Conservation (phyloP, 2,888 invertebrate species). For the Baccha elongata region DNA sequence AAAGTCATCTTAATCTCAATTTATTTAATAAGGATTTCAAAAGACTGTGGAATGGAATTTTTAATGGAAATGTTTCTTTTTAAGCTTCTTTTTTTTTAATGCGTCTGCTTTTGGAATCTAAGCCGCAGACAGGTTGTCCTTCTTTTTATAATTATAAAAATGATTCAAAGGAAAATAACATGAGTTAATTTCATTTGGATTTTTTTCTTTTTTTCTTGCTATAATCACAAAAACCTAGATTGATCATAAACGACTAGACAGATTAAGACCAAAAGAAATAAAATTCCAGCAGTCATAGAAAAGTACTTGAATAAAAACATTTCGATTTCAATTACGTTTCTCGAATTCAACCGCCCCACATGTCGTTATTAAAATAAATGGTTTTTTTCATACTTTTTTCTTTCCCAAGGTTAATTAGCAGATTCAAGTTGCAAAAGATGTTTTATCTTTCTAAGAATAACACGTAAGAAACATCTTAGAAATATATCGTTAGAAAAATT, state of each 20-base stretch:
- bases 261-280: not conserved
- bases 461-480: too few relatives aligned
- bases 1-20: conserved; percentile 4
- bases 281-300: not conserved
- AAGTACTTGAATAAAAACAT: not conserved
- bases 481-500: too few relatives aligned
- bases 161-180: not conserved
- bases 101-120: not conserved
- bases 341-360: not conserved
- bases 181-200: not conserved
- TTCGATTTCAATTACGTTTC: conserved; percentile 8
- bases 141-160: not conserved
- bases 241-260: conserved; percentile 10
- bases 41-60: not conserved
- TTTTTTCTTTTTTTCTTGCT: not conserved
- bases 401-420: too few relatives aligned
- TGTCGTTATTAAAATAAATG: too few relatives aligned
- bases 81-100: not conserved
- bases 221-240: not conserved
- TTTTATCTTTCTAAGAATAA: too few relatives aligned
- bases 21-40: conserved; percentile 3
- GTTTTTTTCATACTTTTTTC: too few relatives aligned
- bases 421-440: too few relatives aligned
- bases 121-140: not conserved
- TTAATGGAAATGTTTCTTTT: not conserved